Evolutionary conservation across 2,888 invertebrate species (phyloP), one percentile per base, ranked within the genome.

Genomic region (Xanthia togata): DNA sequence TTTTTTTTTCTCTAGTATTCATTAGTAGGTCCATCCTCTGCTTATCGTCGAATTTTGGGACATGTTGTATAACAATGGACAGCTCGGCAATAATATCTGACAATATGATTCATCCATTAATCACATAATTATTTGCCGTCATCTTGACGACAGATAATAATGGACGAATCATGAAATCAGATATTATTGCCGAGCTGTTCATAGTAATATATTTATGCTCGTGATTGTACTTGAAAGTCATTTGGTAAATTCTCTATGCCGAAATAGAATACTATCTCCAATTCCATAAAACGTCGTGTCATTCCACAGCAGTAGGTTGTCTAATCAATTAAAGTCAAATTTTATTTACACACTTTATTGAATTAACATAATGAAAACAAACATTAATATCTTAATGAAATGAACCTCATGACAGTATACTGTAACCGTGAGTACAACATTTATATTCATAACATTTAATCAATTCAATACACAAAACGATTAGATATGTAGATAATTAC

Each of bases 321-420:
- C 14, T 2, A 59, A 83, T 79, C 62, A 76, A 88, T 81, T 71
- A 91, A 93, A 88, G 71, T 35, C 73, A 9, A 74, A 35, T 11
- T 89, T 94, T 95, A 96, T 96, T 95, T 97, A 97, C 96, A 96
- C 96, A 96, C 96, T 97, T 97, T 97, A 96, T 96, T 97, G 94
- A 96, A 95, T 93, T 94, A 96, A 96, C 96, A 94, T 96, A 96
- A 96, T 95, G 93, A 96, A 96, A 96, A 95, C 95, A 96, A 96
- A 96, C 93, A 94, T 94, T 93, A 91, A 93, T 93, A 91, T 91
- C 93, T 93, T 94, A 94, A 94, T 91, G 93, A 95, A 96, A 95
- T 94, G 90, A 95, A 95, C 91, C 91, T 93, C 93, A 92, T 94
- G 93, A 94, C 94, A 95, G 94, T 95, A 95, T 93, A 95, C 94